These are phyloP conservation scores for Perizoma affinitatum DNA, from an alignment of 2,888 invertebrate genomes.

Conservation along the genomic window DNA sequence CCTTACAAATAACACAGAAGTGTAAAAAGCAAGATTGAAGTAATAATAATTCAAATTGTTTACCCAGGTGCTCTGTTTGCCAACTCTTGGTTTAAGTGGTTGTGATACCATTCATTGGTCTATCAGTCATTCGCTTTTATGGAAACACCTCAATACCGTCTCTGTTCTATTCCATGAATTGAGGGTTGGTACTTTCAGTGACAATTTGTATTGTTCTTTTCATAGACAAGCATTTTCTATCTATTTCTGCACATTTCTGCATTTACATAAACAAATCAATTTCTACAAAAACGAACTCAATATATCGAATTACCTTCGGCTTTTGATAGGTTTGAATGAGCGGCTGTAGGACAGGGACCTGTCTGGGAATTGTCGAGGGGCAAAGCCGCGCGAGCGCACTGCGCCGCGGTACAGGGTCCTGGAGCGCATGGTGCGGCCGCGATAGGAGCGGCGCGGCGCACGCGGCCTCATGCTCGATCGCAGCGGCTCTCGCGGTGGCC, in stretches of 20 bases:
- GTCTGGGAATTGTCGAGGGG: slow-evolving; percentile 69
- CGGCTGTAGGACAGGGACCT: slow-evolving; percentile 73
- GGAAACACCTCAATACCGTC: slow-evolving; percentile 20
- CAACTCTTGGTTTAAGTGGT: slow-evolving; percentile 12
- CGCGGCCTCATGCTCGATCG: slow-evolving; percentile 74
- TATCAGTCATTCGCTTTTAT: slow-evolving; percentile 12
- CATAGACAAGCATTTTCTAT: slow-evolving; percentile 4
- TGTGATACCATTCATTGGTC: slow-evolving; percentile 17
- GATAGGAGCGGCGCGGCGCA: slow-evolving; percentile 81
- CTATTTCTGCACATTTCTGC: slow-evolving; percentile 13
- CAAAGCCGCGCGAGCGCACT: slow-evolving; percentile 80
- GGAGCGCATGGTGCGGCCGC: slow-evolving; percentile 81
- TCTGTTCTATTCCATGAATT: slow-evolving; percentile 5
- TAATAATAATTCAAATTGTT: slow-evolving; percentile 8
- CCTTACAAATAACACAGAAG: no score
- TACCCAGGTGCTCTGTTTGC: slow-evolving; percentile 14
- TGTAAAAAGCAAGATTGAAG: not conserved
- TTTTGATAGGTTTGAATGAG: slow-evolving; percentile 75
- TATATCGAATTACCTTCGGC: slow-evolving; percentile 76
- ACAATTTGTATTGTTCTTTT: slow-evolving; percentile 13
- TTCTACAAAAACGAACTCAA: slow-evolving; percentile 49
- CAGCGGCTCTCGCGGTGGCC: slow-evolving; percentile 76
- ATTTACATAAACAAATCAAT: slow-evolving; percentile 25
- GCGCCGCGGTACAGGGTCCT: slow-evolving; percentile 82
- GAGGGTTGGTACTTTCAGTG: slow-evolving; percentile 10